A percentile compares a stretch with the other conserved stretches of the same genome.
Conservation (phyloP, 2,888 invertebrate species). For the Nomada lathburiana region DNA sequence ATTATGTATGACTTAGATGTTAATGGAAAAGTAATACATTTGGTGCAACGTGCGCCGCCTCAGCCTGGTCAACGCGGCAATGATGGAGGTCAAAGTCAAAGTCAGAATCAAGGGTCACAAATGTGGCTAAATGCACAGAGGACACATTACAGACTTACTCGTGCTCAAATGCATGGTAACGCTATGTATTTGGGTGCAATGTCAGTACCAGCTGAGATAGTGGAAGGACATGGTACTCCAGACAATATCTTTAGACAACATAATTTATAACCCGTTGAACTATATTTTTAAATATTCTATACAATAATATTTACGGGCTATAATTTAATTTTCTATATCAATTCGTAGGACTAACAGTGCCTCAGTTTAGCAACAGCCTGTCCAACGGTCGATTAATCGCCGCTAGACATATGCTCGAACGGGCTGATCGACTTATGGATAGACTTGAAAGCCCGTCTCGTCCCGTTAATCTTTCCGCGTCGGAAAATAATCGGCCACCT, state of each 20-base stretch:
- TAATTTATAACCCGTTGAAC: neutral
- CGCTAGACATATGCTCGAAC: constrained; percentile 85
- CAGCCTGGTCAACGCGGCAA: constrained; percentile 83
- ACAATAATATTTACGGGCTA: neutral
- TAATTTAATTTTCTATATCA: constrained; percentile 4
- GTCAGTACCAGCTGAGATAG: constrained; percentile 85
- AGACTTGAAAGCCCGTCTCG: constrained; percentile 83
- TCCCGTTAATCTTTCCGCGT: constrained; percentile 61
- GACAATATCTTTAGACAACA: neutral
- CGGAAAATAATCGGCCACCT: constrained; percentile 76
- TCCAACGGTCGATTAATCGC: constrained; percentile 85
- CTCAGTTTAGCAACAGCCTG: constrained; percentile 85
- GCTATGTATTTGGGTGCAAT: constrained; percentile 87
- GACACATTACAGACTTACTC: constrained; percentile 79
- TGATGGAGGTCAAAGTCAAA: constrained; percentile 80
- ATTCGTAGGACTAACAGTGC: constrained; percentile 83
- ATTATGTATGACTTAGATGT: constrained; percentile 87
- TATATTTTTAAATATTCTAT: neutral
- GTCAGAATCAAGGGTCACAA: constrained; percentile 78
- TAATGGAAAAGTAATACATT: constrained; percentile 95
- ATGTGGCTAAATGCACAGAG: constrained; percentile 65
- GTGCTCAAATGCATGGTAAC: constrained; percentile 83
- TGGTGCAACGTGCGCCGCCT: constrained; percentile 95
- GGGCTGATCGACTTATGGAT: constrained; percentile 84
- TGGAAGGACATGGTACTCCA: constrained; percentile 76